Evolutionary conservation across 2,888 invertebrate genomes (phyloP).

Genomic region (Diploptera punctata): DNA sequence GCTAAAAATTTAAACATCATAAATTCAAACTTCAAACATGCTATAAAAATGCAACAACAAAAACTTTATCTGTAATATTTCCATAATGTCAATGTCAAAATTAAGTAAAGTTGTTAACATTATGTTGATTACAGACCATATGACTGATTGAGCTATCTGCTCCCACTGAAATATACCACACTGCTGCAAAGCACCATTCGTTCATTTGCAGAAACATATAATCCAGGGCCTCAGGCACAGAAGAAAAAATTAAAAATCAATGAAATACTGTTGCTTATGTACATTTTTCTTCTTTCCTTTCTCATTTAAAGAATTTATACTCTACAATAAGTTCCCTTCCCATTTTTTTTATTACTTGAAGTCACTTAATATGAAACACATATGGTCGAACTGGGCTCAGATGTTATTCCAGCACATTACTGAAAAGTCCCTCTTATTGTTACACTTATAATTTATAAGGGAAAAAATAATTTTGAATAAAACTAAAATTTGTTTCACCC

Average conservation of each 20-base stretch:
- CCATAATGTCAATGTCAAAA: no score
- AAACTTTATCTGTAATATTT: no score
- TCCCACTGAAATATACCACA: constrained; percentile 1
- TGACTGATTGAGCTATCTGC: constrained; percentile 16
- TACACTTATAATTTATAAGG: no score
- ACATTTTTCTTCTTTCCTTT: constrained; percentile 18
- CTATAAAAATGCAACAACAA: no score
- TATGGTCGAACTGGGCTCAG: constrained; percentile 16
- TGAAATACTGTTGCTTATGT: constrained; percentile 34
- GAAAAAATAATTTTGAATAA: no score
- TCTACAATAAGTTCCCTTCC: not conserved
- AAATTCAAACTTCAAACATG: no score
- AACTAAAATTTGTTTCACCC: no score
- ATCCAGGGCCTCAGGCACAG: constrained; percentile 33
- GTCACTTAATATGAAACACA: constrained; percentile 8
- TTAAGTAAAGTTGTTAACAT: no score
- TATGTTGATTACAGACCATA: no score
- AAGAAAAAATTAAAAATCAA: constrained; percentile 26
- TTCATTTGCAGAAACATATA: constrained; percentile 19
- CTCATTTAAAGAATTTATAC: not conserved
- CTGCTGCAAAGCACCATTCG: constrained; percentile 36
- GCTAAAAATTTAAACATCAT: no score
- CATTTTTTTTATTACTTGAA: not conserved
- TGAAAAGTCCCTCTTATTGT: no score
- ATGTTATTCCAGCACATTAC: not conserved